Conservation (phyloP, 1,140 invertebrate species). For the Diabrotica virgifera region DNA sequence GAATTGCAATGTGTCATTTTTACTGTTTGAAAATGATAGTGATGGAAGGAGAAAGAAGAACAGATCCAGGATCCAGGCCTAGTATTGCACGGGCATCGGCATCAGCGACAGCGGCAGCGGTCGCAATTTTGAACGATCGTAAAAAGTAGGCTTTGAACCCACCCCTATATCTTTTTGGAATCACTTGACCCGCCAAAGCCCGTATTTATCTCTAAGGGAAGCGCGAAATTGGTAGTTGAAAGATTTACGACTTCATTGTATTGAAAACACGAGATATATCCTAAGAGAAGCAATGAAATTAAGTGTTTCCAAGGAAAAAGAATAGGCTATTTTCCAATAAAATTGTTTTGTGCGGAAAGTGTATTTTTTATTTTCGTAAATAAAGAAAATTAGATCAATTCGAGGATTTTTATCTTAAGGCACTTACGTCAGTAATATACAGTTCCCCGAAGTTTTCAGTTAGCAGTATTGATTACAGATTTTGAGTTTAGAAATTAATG, state of each 20-base stretch:
- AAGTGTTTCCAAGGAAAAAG: neutral
- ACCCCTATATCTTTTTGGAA: conserved; percentile 13
- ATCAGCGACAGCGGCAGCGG: neutral
- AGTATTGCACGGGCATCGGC: neutral
- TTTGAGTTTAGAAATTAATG: too few species aligned
- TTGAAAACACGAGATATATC: neutral
- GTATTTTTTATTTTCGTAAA: neutral
- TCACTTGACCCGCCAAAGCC: conserved; percentile 5
- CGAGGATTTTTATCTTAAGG: too few species aligned
- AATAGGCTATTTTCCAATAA: conserved; percentile 3
- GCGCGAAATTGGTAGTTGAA: neutral
- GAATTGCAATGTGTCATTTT: conserved; percentile 16
- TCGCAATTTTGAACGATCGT: conserved; percentile 20
- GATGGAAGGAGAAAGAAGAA: neutral
- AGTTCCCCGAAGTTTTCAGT: too few species aligned
- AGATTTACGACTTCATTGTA: neutral
- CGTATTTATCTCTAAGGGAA: conserved; percentile 2
- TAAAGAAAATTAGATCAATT: too few species aligned
- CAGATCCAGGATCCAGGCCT: neutral
- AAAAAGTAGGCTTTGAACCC: conserved; percentile 20
- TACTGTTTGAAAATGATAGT: conserved; percentile 18
- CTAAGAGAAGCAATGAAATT: conserved; percentile 1
- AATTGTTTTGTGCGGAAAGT: neutral
- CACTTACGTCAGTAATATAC: too few species aligned
- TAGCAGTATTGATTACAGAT: too few species aligned